Evolutionary conservation across 2,797 vertebrate species (phyloP), one percentile per base, ranked within the genome.

Genomic region (Gallirallus australis): DNA sequence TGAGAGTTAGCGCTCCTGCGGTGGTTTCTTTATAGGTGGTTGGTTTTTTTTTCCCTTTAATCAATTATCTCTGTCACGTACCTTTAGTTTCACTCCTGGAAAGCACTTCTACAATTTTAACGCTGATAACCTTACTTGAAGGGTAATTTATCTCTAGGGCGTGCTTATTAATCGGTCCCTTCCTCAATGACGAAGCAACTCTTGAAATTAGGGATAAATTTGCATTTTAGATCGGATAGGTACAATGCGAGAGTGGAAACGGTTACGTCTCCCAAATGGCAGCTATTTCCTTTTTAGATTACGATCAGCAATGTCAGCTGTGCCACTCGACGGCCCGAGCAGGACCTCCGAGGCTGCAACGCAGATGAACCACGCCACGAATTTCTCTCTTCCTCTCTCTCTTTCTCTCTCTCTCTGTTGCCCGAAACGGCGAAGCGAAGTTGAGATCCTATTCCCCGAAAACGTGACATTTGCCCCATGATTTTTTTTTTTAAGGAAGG

Each of bases 301-400:
- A 52, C 52, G 5, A 88, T 93, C 93, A 93, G 82, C 91, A 96
- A 91, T 88, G 82, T 91, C 87, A 94, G 64, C 87, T 56, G 87
- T 91, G 82, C 72, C 80, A 75, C 85, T 90, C 64, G 82, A 76
- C 60, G 64, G 71, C 88, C 92, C 65, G 31, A 86, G 47, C 33
- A n/a, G 80, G 82, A 95, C 88, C 90, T 90, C 85, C 72, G 59
- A 64, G 65, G 61, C 63, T 71, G 72, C 33, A 66, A 33, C 69
- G 18, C 24, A 39, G 56, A 28, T 21, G 31, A 80, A 68, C 2
- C 21, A 56, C 65, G 45, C 12, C 19, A 66, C 28, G n/a, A 81
- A 48, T 86, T 81, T 80, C 39, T 40, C 73, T 71, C 20, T 23
- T 9, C 37, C 73, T 71, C 42, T 40, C 40, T 40, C 40, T 42